Evolutionary conservation across 1,140 invertebrate species (phyloP), one percentile per base, ranked within the genome.

Genomic region (Drosophila varians): DNA sequence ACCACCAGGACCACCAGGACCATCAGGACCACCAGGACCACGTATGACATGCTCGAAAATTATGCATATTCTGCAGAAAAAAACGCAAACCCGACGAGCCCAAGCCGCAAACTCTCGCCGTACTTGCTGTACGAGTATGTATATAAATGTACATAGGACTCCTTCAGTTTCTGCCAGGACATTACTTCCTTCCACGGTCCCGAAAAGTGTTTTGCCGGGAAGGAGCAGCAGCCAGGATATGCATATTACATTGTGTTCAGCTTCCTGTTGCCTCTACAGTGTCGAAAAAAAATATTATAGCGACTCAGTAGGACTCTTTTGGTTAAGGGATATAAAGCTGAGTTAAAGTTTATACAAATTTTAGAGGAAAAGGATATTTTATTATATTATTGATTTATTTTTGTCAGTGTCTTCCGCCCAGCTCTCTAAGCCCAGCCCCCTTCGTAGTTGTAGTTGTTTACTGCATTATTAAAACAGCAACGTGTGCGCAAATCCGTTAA

Each of bases 381-480:
- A n/a, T n/a, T n/a, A n/a, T n/a, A n/a, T n/a, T n/a, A n/a, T n/a
- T n/a, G n/a, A n/a, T n/a, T n/a, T 19, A 19, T 18, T 42, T 42
- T 9, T 42, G 6, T 3, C 16, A 42, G 38, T 42, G 12, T 18
- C 19, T 42, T 2, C 3, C 4, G 16, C n/a, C 14, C 3, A 51
- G 7, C 21, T 18, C 46, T 28, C 14, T 49, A 21, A 18, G 40
- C 5, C 54, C 21, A 34, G 9, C 8, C 16, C 8, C 19, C 43
- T 16, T 47, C 53, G 43, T 70, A 40, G 42, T 52, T 62, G 23
- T 28, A 45, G 36, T 61, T 74, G 62, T 74, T 84, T 72, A 56
- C 76, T 88, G 77, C 77, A 87, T 84, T 88, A 87, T 82, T 87
- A 88, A 86, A 88, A 71, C 74, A 76, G 76, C 80, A 84, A 76